Evolutionary conservation across 2,888 invertebrate genomes (phyloP).

Genomic region (Nowickia ferox): DNA sequence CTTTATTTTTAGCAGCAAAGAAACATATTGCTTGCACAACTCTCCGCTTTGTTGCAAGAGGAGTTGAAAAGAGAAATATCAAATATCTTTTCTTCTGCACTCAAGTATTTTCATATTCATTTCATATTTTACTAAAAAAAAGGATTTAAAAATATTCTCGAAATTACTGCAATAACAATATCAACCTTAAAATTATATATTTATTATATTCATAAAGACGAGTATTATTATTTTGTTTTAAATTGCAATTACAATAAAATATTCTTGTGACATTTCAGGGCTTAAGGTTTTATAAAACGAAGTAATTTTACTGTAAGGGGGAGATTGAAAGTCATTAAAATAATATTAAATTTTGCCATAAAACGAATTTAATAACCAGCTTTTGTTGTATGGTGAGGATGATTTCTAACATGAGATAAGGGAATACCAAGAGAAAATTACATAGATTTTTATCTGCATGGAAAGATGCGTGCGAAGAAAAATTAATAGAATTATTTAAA

Average conservation of each 20-base stretch:
- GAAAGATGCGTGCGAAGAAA: neutral
- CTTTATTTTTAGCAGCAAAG: neutral
- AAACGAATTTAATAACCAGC: slow-evolving; percentile 11
- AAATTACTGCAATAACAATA: slow-evolving; percentile 21
- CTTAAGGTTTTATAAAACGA: neutral
- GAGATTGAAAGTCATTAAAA: slow-evolving; percentile 36
- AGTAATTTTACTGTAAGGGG: too few species aligned
- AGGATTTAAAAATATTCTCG: neutral
- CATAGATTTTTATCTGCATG: neutral
- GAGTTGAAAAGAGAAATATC: neutral
- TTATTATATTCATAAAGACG: neutral
- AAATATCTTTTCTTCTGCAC: neutral
- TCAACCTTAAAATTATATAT: neutral
- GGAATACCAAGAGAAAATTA: slow-evolving; percentile 5
- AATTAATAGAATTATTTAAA: slow-evolving; percentile 22
- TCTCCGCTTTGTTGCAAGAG: neutral
- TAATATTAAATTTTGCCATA: slow-evolving; percentile 10
- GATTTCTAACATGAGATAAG: neutral
- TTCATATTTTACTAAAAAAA: neutral
- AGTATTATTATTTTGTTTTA: slow-evolving; percentile 10
- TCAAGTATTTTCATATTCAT: too few species aligned
- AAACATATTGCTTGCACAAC: neutral
- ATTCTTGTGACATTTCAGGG: neutral
- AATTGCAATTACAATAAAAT: slow-evolving; percentile 21
- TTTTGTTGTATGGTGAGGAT: neutral